Base-by-base conservation (phyloP, 2,113 vertebrate genomes). In the Paraplagusia blochii region DNA sequence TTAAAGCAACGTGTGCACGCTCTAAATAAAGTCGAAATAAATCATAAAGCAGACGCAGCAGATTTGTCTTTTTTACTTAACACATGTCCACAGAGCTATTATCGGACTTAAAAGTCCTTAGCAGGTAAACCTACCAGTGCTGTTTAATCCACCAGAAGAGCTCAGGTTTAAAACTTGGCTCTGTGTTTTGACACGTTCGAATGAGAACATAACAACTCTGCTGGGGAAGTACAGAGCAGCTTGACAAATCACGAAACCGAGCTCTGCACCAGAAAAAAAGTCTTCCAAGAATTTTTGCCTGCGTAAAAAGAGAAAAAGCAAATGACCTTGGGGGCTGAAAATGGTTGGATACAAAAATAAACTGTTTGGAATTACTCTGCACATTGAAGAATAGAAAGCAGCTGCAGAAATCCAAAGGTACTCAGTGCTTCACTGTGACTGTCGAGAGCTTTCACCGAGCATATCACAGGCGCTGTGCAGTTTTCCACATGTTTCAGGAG, bases 361-460 rank as follows among this genome's bases (percentile, higher is more conserved):
- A 91, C 88, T 91, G 88, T 90, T 90, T 89, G 77, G 88, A 90
- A 88, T 88, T 85, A 88, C 84, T 83, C 82, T 83, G 83, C 88
- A 89, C 86, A 85, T 87, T 63, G 79, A 82, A 66, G 78, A 88
- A 91, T 90, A 78, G 71, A 82, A 91, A 90, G 81, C 88, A 90
- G 90, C 88, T 90, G 88, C 73, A 54, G 72, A 86, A 87, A 73
- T 77, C 72, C 63, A 76, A 84, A 60, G 54, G 40, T 59, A 66
- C 72, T 82, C 69, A 67, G 53, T 73, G 61, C 80, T 82, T 83
- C 73, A 79, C 54, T 74, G 80, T 69, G 79, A 81, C 80, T 80
- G 75, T 72, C 76, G 85, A 82, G 78, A 82, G 69, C 81, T 83
- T 84, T 87, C 81, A 87, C 66, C 78, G 49, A 44, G 60, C 73